Conservation (phyloP, 1,140 invertebrate genomes). For the Apis mellifera region DNA sequence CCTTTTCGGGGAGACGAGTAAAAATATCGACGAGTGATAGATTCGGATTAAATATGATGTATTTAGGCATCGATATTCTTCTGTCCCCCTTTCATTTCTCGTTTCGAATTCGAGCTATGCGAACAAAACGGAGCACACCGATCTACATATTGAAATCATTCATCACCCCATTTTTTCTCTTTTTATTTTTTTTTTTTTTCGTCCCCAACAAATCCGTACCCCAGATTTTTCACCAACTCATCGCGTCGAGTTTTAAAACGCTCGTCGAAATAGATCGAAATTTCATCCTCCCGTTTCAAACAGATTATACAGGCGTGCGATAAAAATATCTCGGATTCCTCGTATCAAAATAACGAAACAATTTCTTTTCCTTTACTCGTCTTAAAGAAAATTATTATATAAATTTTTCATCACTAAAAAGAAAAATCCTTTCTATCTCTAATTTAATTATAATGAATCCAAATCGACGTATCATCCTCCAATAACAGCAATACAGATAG, state of each 20-base stretch:
- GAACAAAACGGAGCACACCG: conserved; percentile 2
- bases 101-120: background rate
- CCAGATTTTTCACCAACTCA: conserved; percentile 2
- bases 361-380: no score
- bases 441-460: no score
- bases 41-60: background rate
- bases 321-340: background rate
- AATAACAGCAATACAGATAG: no score
- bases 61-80: background rate
- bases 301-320: background rate
- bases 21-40: background rate
- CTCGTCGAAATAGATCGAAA: background rate
- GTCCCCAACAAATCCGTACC: background rate
- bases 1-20: background rate
- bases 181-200: background rate
- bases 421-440: no score
- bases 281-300: background rate
- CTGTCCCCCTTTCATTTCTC: background rate
- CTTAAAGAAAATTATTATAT: no score
- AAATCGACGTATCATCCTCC: no score
- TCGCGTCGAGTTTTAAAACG: background rate
- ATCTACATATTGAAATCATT: conserved; percentile 20
- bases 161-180: background rate
- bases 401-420: no score
- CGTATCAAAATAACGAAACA: no score